A percentile compares a stretch with the other conserved stretches of the same genome.
Conservation (phyloP, 2,113 vertebrate species). For the Erpornis zantholeuca region DNA sequence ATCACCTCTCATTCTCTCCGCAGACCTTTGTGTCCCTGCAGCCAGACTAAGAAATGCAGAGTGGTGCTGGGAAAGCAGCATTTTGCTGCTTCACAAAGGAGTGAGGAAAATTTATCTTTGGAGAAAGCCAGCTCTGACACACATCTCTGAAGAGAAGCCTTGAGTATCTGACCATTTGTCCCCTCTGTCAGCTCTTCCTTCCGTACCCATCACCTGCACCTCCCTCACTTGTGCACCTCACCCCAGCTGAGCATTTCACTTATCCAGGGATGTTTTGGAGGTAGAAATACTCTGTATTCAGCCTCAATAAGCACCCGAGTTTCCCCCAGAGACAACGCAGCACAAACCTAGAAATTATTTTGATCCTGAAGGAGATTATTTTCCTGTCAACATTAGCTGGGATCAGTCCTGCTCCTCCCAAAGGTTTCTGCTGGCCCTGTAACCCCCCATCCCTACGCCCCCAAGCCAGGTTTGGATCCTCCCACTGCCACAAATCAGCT, state of each 20-base stretch:
- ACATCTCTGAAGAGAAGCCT: background rate
- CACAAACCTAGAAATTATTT: background rate
- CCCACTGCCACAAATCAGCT: accelerated
- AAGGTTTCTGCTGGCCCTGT: background rate
- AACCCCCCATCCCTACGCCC: background rate
- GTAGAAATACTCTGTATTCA: background rate
- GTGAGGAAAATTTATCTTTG: background rate
- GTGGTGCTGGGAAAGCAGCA: background rate
- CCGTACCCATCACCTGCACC: background rate
- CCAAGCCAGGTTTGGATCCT: background rate
- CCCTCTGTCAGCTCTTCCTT: background rate
- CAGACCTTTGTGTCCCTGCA: background rate
- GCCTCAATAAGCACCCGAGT: background rate
- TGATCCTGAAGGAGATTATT: background rate
- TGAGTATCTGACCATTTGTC: background rate
- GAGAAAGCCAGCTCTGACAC: background rate
- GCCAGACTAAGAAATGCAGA: background rate
- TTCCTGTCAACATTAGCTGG: background rate
- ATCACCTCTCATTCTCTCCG: accelerated
- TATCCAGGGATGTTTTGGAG: background rate
- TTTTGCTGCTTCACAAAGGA: background rate
- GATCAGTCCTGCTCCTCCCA: background rate
- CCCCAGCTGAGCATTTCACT: background rate
- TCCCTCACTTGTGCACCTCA: background rate
- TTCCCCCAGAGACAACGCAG: accelerated